phyloP scores from a whole-genome alignment of 2,797 vertebrate species.

The Alfaro cultratus region DNA sequence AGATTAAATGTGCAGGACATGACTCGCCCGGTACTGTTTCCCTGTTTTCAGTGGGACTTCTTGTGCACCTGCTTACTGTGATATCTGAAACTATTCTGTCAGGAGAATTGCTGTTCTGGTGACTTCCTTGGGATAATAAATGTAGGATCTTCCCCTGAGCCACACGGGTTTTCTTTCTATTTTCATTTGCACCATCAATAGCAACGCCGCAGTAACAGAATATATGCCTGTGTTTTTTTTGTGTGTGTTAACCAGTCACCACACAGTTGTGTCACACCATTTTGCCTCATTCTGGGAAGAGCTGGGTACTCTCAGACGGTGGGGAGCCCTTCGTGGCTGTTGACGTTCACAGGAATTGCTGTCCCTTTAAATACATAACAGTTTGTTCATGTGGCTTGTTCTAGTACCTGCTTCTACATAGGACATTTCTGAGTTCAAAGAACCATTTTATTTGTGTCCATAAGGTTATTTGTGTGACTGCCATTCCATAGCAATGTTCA shows the following conservation, averaged over 20 bases:
- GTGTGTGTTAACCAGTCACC: neutral
- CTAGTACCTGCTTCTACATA: neutral
- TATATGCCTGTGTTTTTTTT: neutral
- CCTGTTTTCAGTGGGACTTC: slow-evolving; percentile 4
- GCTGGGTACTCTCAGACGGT: neutral
- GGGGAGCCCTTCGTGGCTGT: neutral
- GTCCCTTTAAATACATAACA: neutral
- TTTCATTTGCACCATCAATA: neutral
- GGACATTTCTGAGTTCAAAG: neutral
- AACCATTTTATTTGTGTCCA: neutral
- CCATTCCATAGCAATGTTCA: neutral
- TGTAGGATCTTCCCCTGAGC: neutral
- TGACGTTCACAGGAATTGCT: neutral
- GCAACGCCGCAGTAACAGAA: neutral
- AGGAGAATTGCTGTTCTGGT: neutral
- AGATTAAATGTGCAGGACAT: slow-evolving; percentile 18
- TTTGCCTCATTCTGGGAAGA: neutral
- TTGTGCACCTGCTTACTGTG: neutral
- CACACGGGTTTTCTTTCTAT: neutral
- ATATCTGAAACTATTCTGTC: neutral
- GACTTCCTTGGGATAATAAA: neutral
- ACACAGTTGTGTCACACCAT: neutral
- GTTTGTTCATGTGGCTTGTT: neutral
- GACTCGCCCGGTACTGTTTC: neutral
- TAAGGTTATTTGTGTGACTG: neutral